A percentile compares a stretch with the other conserved stretches of the same genome.
These are phyloP conservation scores for Leptinotarsa lineolata DNA, from an alignment of 1,140 invertebrate genomes.

Conservation along the genomic window DNA sequence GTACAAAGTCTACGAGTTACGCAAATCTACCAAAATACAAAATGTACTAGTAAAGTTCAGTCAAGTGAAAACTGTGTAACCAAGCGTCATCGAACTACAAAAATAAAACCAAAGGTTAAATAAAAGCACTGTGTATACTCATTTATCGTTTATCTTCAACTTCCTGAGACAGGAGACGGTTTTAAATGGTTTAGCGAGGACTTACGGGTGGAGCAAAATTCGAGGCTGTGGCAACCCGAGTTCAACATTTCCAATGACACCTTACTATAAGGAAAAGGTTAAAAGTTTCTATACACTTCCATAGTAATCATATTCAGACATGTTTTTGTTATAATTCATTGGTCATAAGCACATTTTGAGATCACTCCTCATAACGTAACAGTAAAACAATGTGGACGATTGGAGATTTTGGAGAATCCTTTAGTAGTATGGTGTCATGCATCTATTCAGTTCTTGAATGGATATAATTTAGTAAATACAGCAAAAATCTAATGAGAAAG, in stretches of 20 bases:
- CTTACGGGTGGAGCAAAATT: neutral
- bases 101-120: constrained; percentile 22
- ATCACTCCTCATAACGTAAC: too few species aligned
- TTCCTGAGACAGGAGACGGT: neutral
- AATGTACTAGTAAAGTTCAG: constrained; percentile 36
- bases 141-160: neutral
- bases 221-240: neutral
- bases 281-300: constrained; percentile 14
- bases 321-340: constrained; percentile 42
- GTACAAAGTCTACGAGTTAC: neutral
- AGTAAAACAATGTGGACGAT: too few species aligned
- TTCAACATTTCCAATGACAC: constrained; percentile 58
- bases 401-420: neutral
- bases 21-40: constrained; percentile 17
- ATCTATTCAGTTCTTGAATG: neutral
- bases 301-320: constrained; percentile 10
- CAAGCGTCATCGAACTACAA: constrained; percentile 33
- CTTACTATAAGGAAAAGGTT: constrained; percentile 59
- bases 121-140: neutral
- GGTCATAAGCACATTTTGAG: constrained; percentile 35
- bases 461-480: too few species aligned
- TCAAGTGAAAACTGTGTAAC: constrained; percentile 24
- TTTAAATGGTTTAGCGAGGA: neutral
- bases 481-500: too few species aligned
- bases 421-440: neutral